Evolutionary conservation across 2,888 invertebrate genomes (phyloP).

Genomic region (Rapana venosa): DNA sequence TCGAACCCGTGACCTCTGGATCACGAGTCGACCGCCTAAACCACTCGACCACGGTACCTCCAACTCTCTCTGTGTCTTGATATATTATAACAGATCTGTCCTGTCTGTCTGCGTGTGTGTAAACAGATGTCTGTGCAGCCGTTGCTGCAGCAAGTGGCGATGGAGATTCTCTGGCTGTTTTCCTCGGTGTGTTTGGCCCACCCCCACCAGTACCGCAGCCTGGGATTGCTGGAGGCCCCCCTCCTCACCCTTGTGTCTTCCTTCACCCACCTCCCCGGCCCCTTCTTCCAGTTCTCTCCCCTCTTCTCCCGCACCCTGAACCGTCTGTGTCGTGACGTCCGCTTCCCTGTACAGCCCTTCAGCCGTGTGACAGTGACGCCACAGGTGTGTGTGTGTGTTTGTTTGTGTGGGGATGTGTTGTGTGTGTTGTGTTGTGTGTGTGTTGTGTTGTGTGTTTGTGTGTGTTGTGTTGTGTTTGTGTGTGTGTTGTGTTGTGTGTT

Average conservation of each 20-base stretch:
- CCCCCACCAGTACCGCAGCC: too few relatives aligned
- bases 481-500: neutral
- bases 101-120: too few relatives aligned
- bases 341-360: neutral
- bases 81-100: too few relatives aligned
- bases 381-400: neutral
- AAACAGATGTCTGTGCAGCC: neutral
- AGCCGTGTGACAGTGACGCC: neutral
- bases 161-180: conserved; percentile 11
- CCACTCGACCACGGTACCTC: too few relatives aligned
- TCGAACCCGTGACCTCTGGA: too few relatives aligned
- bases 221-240: neutral
- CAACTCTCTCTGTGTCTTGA: too few relatives aligned
- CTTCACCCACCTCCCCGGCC: neutral
- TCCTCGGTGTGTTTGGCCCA: neutral
- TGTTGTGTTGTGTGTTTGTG: neutral
- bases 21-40: too few relatives aligned
- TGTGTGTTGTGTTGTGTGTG: neutral
- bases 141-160: neutral
- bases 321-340: neutral
- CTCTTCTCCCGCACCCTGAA: neutral
- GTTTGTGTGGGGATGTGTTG: neutral
- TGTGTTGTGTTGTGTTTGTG: neutral
- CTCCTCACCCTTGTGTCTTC: neutral
- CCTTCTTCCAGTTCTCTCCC: neutral